A percentile compares a stretch with the other conserved stretches of the same genome.
Conservation (phyloP, 2,113 vertebrate genomes). For the Peromyscus maniculatus region DNA sequence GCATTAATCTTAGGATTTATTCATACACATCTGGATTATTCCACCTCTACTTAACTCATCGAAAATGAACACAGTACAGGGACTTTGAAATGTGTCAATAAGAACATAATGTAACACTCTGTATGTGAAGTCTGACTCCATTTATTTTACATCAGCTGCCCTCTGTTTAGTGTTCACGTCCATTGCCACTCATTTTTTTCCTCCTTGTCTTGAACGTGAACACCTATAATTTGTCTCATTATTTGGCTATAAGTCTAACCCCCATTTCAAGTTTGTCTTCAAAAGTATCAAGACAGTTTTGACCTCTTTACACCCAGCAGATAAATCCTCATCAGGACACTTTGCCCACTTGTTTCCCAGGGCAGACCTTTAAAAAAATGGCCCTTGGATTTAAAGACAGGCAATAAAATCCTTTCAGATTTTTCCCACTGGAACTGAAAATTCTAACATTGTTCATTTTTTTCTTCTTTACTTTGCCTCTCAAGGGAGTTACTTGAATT, state of each 20-base stretch:
- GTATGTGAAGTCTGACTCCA: background rate
- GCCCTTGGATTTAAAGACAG: background rate
- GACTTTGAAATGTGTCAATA: background rate
- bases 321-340: slow-evolving; percentile 51
- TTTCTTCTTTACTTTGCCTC: slow-evolving; percentile 40
- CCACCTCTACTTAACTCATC: background rate
- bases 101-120: background rate
- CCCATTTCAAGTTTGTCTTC: slow-evolving; percentile 24
- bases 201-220: background rate
- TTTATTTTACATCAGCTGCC: background rate
- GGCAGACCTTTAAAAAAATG: background rate
- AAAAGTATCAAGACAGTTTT: slow-evolving; percentile 37
- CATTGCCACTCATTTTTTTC: background rate
- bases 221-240: slow-evolving; percentile 23
- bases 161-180: background rate
- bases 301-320: slow-evolving; percentile 55
- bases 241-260: slow-evolving; percentile 13
- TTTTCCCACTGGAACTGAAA: slow-evolving; percentile 31
- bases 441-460: slow-evolving; percentile 40
- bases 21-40: background rate
- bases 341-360: slow-evolving; percentile 5
- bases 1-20: background rate
- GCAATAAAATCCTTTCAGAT: slow-evolving; percentile 31
- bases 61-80: background rate
- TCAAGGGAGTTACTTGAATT: background rate